phyloP scores from a whole-genome alignment of 2,113 vertebrate genomes.

The Engraulis encrasicolus region DNA sequence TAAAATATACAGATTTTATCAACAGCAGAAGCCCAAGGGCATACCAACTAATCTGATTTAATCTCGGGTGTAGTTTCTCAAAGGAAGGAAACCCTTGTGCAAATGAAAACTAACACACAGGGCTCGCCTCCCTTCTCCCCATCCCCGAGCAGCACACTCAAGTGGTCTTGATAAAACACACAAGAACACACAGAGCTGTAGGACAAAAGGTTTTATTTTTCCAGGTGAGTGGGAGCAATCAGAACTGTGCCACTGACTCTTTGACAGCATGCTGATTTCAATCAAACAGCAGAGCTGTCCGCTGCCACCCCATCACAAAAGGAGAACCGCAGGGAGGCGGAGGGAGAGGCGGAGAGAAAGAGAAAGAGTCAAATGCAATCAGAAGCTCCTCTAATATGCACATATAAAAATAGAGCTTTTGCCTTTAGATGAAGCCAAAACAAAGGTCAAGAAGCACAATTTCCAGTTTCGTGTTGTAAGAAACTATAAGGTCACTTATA shows the following conservation, averaged over 20 bases:
- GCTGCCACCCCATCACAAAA: slow-evolving; percentile 9
- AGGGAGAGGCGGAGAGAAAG: background rate
- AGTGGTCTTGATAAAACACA: slow-evolving; percentile 48
- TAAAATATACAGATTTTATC: no score
- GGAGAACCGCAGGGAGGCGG: background rate
- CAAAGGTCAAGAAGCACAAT: slow-evolving; percentile 59
- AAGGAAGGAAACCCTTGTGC: no score
- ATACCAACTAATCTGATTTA: no score
- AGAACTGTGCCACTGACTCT: slow-evolving; percentile 32
- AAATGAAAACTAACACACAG: no score
- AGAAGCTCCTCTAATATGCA: slow-evolving; percentile 55
- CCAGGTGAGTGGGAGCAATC: slow-evolving; percentile 33
- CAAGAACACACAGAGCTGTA: slow-evolving; percentile 28
- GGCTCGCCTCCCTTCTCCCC: background rate
- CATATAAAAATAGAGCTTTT: slow-evolving; percentile 77
- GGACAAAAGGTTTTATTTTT: slow-evolving; percentile 38
- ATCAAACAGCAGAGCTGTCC: background rate
- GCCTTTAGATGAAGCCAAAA: slow-evolving; percentile 61
- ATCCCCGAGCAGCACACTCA: slow-evolving; percentile 34
- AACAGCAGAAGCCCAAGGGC: no score
- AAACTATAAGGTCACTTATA: slow-evolving; percentile 68
- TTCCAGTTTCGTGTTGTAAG: slow-evolving; percentile 58
- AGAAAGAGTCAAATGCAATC: background rate
- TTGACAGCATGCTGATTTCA: slow-evolving; percentile 14
- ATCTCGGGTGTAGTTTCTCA: no score